Percentiles rank a stretch among this genome's conserved stretches.
phyloP scores from a whole-genome alignment of 2,888 invertebrate genomes.

The Drosophila pseudotakahashii region DNA sequence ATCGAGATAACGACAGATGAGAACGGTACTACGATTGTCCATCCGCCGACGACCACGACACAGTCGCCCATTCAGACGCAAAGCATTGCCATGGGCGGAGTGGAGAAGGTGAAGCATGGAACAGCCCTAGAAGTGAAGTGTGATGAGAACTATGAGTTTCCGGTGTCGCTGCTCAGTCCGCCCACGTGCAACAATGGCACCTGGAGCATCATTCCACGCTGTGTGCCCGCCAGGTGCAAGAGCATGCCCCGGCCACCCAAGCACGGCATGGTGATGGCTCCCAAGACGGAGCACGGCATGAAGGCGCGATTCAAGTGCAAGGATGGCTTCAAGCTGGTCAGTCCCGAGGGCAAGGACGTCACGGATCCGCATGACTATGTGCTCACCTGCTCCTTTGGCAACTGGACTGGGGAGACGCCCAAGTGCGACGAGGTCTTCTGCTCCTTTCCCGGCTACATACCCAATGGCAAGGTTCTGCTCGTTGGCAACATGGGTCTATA shows the following conservation, averaged over 20 bases:
- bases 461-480: constrained; percentile 94
- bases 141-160: constrained; percentile 93
- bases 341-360: constrained; percentile 86
- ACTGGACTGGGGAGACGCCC: constrained; percentile 96
- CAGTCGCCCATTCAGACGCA: constrained; percentile 64
- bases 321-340: constrained; percentile 94
- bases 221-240: constrained; percentile 93
- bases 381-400: constrained; percentile 95
- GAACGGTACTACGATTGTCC: constrained; percentile 80
- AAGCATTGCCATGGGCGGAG: constrained; percentile 75
- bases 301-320: constrained; percentile 96
- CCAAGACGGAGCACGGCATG: constrained; percentile 98
- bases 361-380: constrained; percentile 87
- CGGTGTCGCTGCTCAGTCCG: constrained; percentile 89
- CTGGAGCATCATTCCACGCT: constrained; percentile 96
- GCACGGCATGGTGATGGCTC: constrained; percentile 98
- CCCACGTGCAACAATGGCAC: constrained; percentile 97
- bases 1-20: constrained; percentile 84
- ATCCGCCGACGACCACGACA: constrained; percentile 83
- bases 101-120: constrained; percentile 88
- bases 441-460: constrained; percentile 95
- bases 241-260: constrained; percentile 93
- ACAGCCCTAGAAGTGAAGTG: constrained; percentile 91
- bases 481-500: constrained; percentile 98
- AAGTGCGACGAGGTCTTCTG: constrained; percentile 96